Conservation (phyloP, 1,140 invertebrate species). For the Zaprionus davidi region DNA sequence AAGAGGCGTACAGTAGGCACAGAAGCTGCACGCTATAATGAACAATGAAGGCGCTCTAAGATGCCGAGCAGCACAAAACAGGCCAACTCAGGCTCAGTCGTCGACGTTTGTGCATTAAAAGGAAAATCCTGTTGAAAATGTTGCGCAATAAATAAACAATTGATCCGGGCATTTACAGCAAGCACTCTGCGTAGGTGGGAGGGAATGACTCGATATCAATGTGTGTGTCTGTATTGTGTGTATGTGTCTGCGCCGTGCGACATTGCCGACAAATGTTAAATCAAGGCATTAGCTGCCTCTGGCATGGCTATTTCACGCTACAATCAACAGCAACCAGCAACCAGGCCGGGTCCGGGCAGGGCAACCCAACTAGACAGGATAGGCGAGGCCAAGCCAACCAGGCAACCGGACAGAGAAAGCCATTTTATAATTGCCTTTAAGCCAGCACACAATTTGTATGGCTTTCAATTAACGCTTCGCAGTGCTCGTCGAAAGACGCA, state of each 20-base stretch:
- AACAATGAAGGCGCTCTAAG: neutral
- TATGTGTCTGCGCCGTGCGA: slow-evolving; percentile 11
- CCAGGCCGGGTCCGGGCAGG: neutral
- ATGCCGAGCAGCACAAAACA: slow-evolving; percentile 12
- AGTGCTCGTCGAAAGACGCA: slow-evolving; percentile 48
- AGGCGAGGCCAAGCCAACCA: slow-evolving; percentile 5
- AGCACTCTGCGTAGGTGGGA: neutral
- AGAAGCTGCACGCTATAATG: neutral
- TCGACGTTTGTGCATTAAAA: slow-evolving; percentile 64
- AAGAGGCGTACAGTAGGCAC: neutral
- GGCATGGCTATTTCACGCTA: slow-evolving; percentile 60
- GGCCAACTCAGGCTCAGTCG: slow-evolving; percentile 51
- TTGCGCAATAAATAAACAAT: slow-evolving; percentile 76
- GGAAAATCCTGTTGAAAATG: slow-evolving; percentile 73
- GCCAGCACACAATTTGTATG: slow-evolving; percentile 74
- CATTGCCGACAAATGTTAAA: slow-evolving; percentile 43
- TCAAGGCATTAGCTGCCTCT: slow-evolving; percentile 46
- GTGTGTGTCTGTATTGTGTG: neutral
- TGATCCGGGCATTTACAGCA: slow-evolving; percentile 56
- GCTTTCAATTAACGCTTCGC: slow-evolving; percentile 75
- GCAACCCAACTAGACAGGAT: neutral
- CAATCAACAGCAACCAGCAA: slow-evolving; percentile 60
- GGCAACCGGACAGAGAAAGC: slow-evolving; percentile 23
- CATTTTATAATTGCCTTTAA: slow-evolving; percentile 77
- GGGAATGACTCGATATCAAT: neutral